phyloP scores from a whole-genome alignment of 1,140 invertebrate genomes.

The Akabosia matsudoensis region DNA sequence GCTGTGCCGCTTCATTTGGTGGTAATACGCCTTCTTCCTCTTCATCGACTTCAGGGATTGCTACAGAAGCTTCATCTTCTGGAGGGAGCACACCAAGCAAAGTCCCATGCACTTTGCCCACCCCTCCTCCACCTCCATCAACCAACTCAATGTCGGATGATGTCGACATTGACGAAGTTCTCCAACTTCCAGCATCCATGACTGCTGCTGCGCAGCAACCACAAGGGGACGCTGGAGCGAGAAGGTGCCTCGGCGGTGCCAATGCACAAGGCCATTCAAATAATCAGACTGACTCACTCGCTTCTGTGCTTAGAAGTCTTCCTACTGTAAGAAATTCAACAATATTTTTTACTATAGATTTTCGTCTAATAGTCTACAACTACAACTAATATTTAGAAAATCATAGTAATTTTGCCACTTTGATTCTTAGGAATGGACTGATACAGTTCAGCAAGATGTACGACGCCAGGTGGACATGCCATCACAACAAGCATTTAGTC shows the following conservation, averaged over 20 bases:
- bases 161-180: constrained; percentile 10
- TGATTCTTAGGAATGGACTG: not conserved
- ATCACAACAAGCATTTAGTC: constrained; percentile 7
- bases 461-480: constrained; percentile 16
- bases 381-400: not conserved
- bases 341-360: not conserved
- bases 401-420: not conserved
- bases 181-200: not conserved
- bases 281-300: constrained; percentile 1
- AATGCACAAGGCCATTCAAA: not conserved
- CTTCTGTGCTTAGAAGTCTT: not conserved
- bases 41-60: not conserved
- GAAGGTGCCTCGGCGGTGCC: not conserved
- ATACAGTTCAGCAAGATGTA: constrained; percentile 5
- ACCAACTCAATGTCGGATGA: not conserved
- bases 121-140: not conserved
- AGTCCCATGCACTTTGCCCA: not conserved
- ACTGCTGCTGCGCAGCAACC: not conserved
- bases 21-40: not conserved
- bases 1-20: not conserved
- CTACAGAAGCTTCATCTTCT: not conserved
- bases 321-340: not conserved
- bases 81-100: not conserved
- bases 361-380: too few species aligned
- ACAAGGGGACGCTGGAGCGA: not conserved